These are phyloP conservation scores for Accipiter cooperii DNA, from an alignment of 2,113 vertebrate genomes.

Conservation along the genomic window DNA sequence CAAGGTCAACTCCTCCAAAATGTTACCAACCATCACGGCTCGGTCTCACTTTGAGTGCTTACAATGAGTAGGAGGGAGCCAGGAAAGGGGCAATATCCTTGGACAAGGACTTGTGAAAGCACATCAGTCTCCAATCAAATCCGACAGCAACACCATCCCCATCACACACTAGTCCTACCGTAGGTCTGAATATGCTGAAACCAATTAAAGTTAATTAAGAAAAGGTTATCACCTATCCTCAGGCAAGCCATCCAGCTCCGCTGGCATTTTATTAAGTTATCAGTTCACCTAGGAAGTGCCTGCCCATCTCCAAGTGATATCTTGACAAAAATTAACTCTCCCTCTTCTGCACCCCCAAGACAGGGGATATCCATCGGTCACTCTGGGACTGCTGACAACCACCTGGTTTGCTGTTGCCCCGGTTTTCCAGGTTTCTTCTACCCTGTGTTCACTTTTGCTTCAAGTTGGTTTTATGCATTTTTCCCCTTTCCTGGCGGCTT, in stretches of 20 bases:
- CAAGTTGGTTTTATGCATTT: not conserved
- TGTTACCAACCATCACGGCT: rapidly evolving
- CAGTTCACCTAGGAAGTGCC: not conserved
- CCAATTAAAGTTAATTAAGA: not conserved
- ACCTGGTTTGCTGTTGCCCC: not conserved
- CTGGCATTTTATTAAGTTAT: not conserved
- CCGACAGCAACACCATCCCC: not conserved
- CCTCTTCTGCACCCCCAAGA: not conserved
- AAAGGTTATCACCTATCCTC: not conserved
- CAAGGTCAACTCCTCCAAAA: not conserved
- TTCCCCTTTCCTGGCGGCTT: not conserved
- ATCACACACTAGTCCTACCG: rapidly evolving
- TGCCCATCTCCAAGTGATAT: not conserved
- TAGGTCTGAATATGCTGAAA: not conserved
- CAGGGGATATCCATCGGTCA: rapidly evolving
- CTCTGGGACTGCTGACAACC: not conserved
- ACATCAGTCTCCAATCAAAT: not conserved
- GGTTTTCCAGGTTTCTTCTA: not conserved
- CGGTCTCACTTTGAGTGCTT: not conserved
- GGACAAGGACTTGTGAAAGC: not conserved
- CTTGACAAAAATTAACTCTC: not conserved
- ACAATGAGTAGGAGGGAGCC: rapidly evolving
- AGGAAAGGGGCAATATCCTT: not conserved
- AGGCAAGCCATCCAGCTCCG: not conserved
- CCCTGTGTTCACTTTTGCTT: not conserved